Base-by-base conservation (phyloP, 2,113 vertebrate species). In the Dromas ardeola region DNA sequence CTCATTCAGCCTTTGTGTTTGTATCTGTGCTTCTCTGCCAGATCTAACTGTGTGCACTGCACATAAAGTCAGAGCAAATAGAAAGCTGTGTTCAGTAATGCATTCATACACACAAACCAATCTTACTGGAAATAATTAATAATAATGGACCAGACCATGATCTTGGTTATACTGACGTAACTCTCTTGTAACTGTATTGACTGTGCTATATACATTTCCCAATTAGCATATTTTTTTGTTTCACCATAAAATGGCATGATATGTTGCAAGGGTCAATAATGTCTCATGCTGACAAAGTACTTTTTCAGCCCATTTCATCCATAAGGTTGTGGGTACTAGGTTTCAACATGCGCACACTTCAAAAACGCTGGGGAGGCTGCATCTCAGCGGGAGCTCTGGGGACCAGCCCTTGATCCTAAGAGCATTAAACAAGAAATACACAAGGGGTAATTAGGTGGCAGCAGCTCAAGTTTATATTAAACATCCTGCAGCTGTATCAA, bases 321-420 rank as follows among this genome's bases (percentile, higher is more conserved):
- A 1, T 80, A 53, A 91, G 58, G 90, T 40, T 83, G 81, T 58
- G 83, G 55, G 69, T 55, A 94, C 90, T 42, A 43, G 66, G 86
- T 87, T 95, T 87, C 90, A 91, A 66, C 86, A 72, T 58, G 74
- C 86, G 85, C 49, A 5, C 20, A 78, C 94, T 96, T 92, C 83
- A 97, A 86, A 96, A 92, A 69, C 38, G 0, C 50, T 49, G 78
- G 78, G 82, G 85, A 95, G 92, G 72, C 86, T 90, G 88, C 79
- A 83, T 88, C 95, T 81, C 95, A 88, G 95, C 76, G 59, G 97
- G 93, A 94, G 92, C 90, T 86, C 79, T 43, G 59, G 67, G 72
- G 72, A 92, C 86, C 47, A 93, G 86, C 92, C 94, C 92, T 97
- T 96, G 94, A 96, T 95, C 96, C 90, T 81, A 79, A 92, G 92